Evolutionary conservation across 2,888 invertebrate genomes (phyloP), one percentile per base, ranked within the genome.

Genomic region (Macrophya alboannulata): DNA sequence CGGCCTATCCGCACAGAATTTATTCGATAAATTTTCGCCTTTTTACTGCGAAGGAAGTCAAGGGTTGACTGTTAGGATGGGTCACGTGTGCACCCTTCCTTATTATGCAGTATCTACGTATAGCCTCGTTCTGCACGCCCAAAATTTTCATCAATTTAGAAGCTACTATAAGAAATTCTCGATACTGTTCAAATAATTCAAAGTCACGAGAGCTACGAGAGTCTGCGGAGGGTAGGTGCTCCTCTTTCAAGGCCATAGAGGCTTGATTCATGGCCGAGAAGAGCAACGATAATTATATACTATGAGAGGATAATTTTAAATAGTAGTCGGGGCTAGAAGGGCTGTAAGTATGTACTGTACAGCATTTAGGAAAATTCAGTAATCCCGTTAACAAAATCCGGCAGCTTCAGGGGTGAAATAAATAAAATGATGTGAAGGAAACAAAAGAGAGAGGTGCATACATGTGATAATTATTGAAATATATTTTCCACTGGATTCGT

Each of bases 71-170:
- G 37, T 37, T 68, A 37, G 37, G 31, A 74, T 9, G 43, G 45
- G 72, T 74, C 43, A 74, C 72, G 72, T 74, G 45, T n/a, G 45
- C 21, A 74, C 43, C 40, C 45, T 74, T 45, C 4, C 10, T 74
- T 25, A 45, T 74, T 74, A 43, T 74, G 45, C 72, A n/a, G 72
- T 74, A 62, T 62, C 62, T 62, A 62, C 21, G 40, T 45, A 9
- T 21, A 72, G 72, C 8, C 43, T 45, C n/a, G 10, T 72, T 72
- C 12, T 55, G 48, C 51, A 51, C 77, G 31, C n/a, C n/a, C 12
- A 51, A 51, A 77, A 77, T 77, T 51, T 15, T 31, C 21, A 2
- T 55, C 10, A 31, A 17, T 31, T 51, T 37, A 6, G n/a, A 51
- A 55, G 12, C 55, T 37, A 55, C 77, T 9, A 17, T 55, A 8